These are phyloP conservation scores for Habroteleia sp. DNA, from an alignment of 2,888 invertebrate genomes.

Conservation along the genomic window DNA sequence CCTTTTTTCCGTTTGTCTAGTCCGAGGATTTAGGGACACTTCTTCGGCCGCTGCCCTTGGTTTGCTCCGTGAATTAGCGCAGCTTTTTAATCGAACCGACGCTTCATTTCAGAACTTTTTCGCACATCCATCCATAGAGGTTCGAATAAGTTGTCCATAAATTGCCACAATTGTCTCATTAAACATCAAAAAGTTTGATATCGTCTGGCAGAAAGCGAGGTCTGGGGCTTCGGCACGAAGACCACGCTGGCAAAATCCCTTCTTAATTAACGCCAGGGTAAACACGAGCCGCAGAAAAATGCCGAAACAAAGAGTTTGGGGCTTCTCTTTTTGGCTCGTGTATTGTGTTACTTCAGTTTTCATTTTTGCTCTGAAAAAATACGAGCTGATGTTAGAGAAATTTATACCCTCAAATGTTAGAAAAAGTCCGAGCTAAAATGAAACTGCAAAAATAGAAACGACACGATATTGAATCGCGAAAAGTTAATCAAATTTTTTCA, in stretches of 20 bases:
- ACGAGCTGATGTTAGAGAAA: too few relatives aligned
- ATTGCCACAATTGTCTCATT: slow-evolving; percentile 9
- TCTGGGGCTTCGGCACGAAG: neutral
- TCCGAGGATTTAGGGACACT: slow-evolving; percentile 2
- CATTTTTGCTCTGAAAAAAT: neutral
- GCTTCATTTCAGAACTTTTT: neutral
- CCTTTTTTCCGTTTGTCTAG: slow-evolving; percentile 28
- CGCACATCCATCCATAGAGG: too few relatives aligned
- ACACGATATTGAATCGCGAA: too few relatives aligned
- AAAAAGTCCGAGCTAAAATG: too few relatives aligned
- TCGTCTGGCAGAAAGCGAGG: neutral
- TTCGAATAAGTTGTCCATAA: slow-evolving; percentile 4
- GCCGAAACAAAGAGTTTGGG: slow-evolving; percentile 1
- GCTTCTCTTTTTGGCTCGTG: too few relatives aligned
- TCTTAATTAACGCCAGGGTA: slow-evolving; percentile 1
- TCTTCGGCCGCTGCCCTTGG: neutral
- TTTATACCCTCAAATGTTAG: too few relatives aligned
- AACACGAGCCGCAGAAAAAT: slow-evolving; percentile 3
- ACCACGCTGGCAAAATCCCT: slow-evolving; percentile 5
- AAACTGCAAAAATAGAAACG: too few relatives aligned
- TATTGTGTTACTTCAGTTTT: too few relatives aligned
- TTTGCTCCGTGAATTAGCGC: neutral
- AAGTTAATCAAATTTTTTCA: too few relatives aligned
- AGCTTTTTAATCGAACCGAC: neutral
- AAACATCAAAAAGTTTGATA: slow-evolving; percentile 13